Evolutionary conservation across 2,797 vertebrate genomes (phyloP), one percentile per base, ranked within the genome.

Genomic region (Hypotaenidia philippensis): DNA sequence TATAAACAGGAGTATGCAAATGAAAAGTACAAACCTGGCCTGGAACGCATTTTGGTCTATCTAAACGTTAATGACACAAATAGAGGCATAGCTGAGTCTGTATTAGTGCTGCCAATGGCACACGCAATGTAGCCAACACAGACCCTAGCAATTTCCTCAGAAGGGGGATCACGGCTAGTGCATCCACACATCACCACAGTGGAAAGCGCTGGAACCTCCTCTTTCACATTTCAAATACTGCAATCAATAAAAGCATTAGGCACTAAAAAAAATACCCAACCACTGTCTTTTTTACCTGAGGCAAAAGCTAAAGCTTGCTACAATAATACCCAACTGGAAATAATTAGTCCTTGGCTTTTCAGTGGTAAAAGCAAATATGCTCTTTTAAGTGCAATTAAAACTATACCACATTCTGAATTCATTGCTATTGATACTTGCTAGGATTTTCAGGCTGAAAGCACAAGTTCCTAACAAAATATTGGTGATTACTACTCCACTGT

Each of bases 361-460:
- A 97, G 96, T 97, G 95, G 86, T 93, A 97, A 98, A 97, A 98
- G 93, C 89, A 98, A 98, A 97, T 70, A 97, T 77, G 92, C 96
- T 97, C 94, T 95, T 96, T 94, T 94, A 97, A 70, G 36, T 84
- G 71, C 96, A 97, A 97, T 97, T 97, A 97, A 97, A 97, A 93
- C 68, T 92, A 93, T 77, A 96, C 83, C 85, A 91, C 57, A 83
- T 36, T 93, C 69, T 47, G 82, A 96, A 97, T 89, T 89, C 89
- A 85, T 89, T 96, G 95, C 89, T 93, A 89, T 50, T 78, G 80
- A 93, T 65, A 88, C 89, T 52, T 88, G 72, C 90, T 88, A 96
- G 83, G 94, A 97, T 96, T 97, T 93, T 87, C 97, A 94, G 87
- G 68, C 90, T 96, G 89, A 80, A 97, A 97, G 96, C 87, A 96